These are phyloP conservation scores for Dione vanillae DNA, from an alignment of 2,888 invertebrate species.

Conservation along the genomic window DNA sequence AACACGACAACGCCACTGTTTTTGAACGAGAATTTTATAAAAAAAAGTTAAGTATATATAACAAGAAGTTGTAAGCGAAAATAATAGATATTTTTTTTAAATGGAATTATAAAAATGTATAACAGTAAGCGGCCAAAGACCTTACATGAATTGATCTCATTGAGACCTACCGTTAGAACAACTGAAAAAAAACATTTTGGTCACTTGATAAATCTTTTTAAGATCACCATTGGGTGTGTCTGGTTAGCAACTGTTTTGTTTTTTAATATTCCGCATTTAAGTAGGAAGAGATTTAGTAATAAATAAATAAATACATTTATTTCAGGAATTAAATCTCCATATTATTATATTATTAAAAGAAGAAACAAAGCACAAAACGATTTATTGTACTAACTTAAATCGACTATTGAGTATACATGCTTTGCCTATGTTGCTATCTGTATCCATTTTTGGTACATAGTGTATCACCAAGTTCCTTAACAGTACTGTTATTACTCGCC, in stretches of 20 bases:
- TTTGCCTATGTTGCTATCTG: no score
- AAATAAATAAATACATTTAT: no score
- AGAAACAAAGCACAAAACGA: no score
- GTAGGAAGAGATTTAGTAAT: no score
- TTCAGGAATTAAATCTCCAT: no score
- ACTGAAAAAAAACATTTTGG: not conserved
- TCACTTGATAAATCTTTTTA: constrained; percentile 4
- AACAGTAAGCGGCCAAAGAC: constrained; percentile 13
- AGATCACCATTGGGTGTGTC: not conserved
- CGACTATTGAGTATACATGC: no score
- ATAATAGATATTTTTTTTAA: not conserved
- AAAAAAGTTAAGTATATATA: not conserved
- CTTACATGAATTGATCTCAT: constrained; percentile 6
- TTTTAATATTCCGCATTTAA: not conserved
- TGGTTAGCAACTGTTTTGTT: not conserved
- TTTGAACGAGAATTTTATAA: not conserved
- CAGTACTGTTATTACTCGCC: no score
- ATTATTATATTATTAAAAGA: no score
- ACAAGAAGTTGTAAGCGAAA: not conserved
- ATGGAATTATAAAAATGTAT: not conserved
- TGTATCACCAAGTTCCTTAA: no score
- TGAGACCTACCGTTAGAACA: constrained; percentile 5
- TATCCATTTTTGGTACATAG: no score
- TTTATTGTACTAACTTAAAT: no score
- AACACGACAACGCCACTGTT: not conserved